These are phyloP conservation scores for Channa argus DNA, from an alignment of 2,113 vertebrate genomes.

Conservation along the genomic window DNA sequence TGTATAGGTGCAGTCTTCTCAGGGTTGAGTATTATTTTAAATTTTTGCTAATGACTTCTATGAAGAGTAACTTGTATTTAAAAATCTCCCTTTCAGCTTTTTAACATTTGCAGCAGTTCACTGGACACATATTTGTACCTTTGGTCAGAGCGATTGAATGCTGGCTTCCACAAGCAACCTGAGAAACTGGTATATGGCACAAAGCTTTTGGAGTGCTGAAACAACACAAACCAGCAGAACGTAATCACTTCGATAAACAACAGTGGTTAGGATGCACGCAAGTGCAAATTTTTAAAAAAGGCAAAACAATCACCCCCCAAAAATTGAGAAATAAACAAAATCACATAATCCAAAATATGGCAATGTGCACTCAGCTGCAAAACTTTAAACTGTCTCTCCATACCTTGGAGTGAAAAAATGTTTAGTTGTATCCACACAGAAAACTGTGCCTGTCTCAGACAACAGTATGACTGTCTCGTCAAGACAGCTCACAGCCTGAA, in stretches of 20 bases:
- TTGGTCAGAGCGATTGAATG: slow-evolving; percentile 80
- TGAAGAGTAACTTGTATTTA: too few species aligned
- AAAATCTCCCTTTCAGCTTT: too few species aligned
- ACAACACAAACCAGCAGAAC: background rate
- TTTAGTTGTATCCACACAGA: slow-evolving; percentile 33
- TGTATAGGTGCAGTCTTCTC: too few species aligned
- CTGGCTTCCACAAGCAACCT: slow-evolving; percentile 82
- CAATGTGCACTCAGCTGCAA: too few species aligned
- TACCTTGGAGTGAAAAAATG: slow-evolving; percentile 31
- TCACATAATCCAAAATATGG: too few species aligned
- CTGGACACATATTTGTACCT: slow-evolving; percentile 68
- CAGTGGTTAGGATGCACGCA: too few species aligned
- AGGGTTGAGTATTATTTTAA: too few species aligned
- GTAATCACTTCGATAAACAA: too few species aligned
- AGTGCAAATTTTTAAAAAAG: background rate
- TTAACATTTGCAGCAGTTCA: too few species aligned
- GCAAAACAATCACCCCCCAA: too few species aligned
- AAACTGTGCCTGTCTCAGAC: slow-evolving; percentile 38
- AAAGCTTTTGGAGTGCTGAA: slow-evolving; percentile 73
- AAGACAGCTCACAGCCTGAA: slow-evolving; percentile 47
- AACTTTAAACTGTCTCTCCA: background rate
- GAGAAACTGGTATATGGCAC: slow-evolving; percentile 54
- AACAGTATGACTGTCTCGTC: slow-evolving; percentile 46
- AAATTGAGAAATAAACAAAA: too few species aligned
- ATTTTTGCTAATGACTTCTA: too few species aligned